Percentiles rank a stretch among this genome's conserved stretches.
phyloP scores from a whole-genome alignment of 2,888 invertebrate genomes.

The Drosophila nigricruria region DNA sequence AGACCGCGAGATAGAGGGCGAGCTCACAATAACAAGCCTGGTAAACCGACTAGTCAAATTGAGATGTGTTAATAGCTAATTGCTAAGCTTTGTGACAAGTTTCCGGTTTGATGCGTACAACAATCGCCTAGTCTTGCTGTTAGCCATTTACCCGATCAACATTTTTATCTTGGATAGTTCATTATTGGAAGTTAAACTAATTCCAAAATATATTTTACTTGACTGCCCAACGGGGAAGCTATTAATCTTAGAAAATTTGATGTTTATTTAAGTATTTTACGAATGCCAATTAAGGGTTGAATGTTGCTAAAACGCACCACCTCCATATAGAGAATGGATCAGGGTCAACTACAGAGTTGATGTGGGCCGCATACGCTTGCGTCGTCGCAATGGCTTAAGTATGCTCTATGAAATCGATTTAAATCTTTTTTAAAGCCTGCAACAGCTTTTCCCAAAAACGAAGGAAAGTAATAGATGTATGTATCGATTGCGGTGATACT shows the following conservation, averaged over 20 bases:
- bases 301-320: too few species aligned
- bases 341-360: background rate
- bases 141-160: background rate
- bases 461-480: too few species aligned
- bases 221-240: background rate
- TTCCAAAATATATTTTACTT: background rate
- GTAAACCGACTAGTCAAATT: background rate
- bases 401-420: too few species aligned
- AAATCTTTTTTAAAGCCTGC: too few species aligned
- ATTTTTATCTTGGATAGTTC: background rate
- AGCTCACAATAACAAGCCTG: background rate
- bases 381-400: too few species aligned
- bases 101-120: background rate
- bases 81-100: background rate
- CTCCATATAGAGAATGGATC: too few species aligned
- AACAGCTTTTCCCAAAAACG: too few species aligned
- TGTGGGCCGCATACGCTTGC: too few species aligned
- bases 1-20: conserved; percentile 3
- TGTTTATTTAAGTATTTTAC: background rate
- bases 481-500: background rate
- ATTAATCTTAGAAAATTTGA: fast-evolving
- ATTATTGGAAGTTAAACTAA: background rate
- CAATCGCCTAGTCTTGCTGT: background rate
- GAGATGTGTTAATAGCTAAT: background rate
- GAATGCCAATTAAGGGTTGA: too few species aligned